Percentiles rank a stretch among this genome's conserved stretches.
These are phyloP conservation scores for Platycheirus albimanus DNA, from an alignment of 2,888 invertebrate genomes.

Conservation along the genomic window DNA sequence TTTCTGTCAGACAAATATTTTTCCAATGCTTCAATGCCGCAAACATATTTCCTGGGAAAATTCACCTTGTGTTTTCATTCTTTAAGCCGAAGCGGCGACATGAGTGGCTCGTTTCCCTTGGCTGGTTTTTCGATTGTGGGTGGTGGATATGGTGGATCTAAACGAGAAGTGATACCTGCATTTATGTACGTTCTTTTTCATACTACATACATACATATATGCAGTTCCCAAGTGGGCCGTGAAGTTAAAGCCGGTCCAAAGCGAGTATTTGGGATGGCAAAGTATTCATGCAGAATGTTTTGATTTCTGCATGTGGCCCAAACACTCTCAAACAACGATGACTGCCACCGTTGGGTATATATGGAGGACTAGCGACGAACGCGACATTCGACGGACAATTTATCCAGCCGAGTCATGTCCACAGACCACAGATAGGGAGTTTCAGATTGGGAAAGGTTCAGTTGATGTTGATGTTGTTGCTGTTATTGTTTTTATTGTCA, in stretches of 20 bases:
- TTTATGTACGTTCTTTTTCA: not conserved
- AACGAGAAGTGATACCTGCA: constrained; percentile 35
- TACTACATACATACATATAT: not conserved
- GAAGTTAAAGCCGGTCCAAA: not conserved
- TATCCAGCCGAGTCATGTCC: constrained; percentile 29
- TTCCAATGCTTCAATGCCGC: too few relatives aligned
- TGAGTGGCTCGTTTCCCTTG: not conserved
- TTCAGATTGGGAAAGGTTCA: constrained; percentile 43
- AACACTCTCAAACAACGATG: constrained; percentile 38
- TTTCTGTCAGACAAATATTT: too few relatives aligned
- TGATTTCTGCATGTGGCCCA: constrained; percentile 63
- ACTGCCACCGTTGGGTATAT: constrained; percentile 29
- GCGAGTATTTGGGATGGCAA: constrained; percentile 19
- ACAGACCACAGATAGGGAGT: constrained; percentile 40
- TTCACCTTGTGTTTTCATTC: not conserved
- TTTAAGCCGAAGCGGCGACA: not conserved
- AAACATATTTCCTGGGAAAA: not conserved
- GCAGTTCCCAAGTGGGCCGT: constrained; percentile 23
- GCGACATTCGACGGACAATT: constrained; percentile 34
- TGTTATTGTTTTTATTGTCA: constrained; percentile 10
- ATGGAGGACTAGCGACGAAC: constrained; percentile 10
- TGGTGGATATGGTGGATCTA: not conserved
- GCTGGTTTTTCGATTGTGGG: constrained; percentile 7
- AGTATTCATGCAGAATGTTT: constrained; percentile 55
- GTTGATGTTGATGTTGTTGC: constrained; percentile 11